These are phyloP conservation scores for Poeciliopsis infans DNA, from an alignment of 2,797 vertebrate species.

Conservation along the genomic window DNA sequence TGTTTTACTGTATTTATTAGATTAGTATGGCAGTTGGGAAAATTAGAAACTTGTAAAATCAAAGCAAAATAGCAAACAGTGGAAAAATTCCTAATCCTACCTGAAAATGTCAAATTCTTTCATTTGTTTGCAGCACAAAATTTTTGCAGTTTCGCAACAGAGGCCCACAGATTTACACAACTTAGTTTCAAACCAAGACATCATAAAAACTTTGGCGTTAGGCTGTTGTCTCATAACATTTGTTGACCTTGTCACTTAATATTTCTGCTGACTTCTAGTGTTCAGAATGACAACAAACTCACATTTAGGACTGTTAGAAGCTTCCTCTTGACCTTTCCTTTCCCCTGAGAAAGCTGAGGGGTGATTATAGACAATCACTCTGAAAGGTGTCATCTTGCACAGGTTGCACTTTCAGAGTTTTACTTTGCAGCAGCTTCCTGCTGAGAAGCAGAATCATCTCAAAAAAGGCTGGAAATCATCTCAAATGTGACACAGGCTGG, in stretches of 20 bases:
- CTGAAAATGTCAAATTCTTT: not conserved
- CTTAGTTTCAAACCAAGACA: not conserved
- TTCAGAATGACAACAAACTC: slow-evolving; percentile 51
- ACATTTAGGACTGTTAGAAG: slow-evolving; percentile 39
- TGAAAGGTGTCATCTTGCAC: not conserved
- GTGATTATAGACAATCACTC: not conserved
- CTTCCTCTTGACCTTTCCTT: slow-evolving; percentile 53
- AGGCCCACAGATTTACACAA: not conserved
- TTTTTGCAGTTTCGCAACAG: not conserved
- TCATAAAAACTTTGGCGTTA: not conserved
- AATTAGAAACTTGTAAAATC: too few relatives aligned
- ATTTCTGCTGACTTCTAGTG: slow-evolving; percentile 56
- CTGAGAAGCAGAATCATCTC: not conserved
- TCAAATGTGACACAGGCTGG: not conserved
- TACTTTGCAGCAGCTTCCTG: not conserved
- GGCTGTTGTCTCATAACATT: not conserved
- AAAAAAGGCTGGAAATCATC: not conserved
- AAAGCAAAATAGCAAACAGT: too few relatives aligned
- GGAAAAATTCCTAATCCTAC: not conserved
- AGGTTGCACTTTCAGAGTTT: not conserved
- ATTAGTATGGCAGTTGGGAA: too few relatives aligned
- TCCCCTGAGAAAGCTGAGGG: slow-evolving; percentile 32
- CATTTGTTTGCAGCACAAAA: not conserved
- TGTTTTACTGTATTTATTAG: too few relatives aligned
- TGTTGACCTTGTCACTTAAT: slow-evolving; percentile 47